Evolutionary conservation across 2,888 invertebrate species (phyloP).

Genomic region (Drosophila siamana): DNA sequence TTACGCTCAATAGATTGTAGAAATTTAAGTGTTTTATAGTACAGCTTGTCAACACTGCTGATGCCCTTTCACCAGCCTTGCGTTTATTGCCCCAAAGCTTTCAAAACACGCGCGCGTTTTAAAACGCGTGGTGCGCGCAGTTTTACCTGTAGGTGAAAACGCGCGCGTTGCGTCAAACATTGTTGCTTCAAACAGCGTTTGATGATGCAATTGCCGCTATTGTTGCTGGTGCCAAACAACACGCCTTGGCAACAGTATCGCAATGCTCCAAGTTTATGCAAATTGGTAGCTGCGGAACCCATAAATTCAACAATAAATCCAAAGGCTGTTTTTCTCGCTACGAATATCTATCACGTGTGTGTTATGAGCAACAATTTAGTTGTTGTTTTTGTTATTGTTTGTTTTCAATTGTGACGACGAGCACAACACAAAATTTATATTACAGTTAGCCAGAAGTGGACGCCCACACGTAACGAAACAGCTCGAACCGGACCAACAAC

Average conservation of each 20-base stretch:
- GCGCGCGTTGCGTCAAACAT: conserved; percentile 24
- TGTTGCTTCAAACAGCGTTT: conserved; percentile 28
- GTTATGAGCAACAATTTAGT: background rate
- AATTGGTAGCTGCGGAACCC: conserved; percentile 34
- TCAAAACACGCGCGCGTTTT: conserved; percentile 22
- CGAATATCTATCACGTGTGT: conserved; percentile 53
- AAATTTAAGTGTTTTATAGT: too few species aligned
- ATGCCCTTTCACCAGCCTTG: too few species aligned
- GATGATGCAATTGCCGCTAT: conserved; percentile 39
- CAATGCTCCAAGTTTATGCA: conserved; percentile 40
- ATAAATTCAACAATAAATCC: conserved; percentile 38
- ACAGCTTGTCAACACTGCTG: too few species aligned
- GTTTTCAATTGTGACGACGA: conserved; percentile 14
- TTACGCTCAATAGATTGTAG: background rate
- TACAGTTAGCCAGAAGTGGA: conserved; percentile 33
- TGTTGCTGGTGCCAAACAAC: conserved; percentile 5
- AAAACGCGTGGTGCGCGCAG: conserved; percentile 1
- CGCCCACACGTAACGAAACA: conserved; percentile 50
- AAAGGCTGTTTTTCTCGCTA: conserved; percentile 3
- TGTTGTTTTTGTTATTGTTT: conserved; percentile 1
- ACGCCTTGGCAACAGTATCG: conserved; percentile 33
- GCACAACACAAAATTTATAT: conserved; percentile 28
- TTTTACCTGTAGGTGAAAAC: conserved; percentile 60
- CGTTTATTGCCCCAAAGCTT: too few species aligned
- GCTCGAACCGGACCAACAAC: conserved; percentile 34